Conservation (phyloP, 2,797 vertebrate genomes). For the Labeo calbasu region DNA sequence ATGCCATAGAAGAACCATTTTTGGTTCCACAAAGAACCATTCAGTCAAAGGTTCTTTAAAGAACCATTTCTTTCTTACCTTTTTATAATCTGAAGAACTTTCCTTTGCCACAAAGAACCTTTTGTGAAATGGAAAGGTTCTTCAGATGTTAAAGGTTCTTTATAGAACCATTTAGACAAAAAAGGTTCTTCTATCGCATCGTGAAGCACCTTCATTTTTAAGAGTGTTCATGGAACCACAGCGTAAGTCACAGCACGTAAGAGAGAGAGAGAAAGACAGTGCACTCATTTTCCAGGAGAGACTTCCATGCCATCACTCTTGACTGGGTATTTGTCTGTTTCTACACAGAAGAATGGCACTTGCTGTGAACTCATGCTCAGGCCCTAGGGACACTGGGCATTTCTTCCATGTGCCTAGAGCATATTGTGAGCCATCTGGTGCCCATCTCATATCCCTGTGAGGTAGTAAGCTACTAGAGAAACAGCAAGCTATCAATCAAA, state of each 20-base stretch:
- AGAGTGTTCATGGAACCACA: not conserved
- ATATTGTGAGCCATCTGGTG: conserved; percentile 61
- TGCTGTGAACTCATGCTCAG: conserved; percentile 42
- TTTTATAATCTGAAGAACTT: too few relatives aligned
- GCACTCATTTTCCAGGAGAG: conserved; percentile 16
- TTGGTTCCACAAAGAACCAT: too few relatives aligned
- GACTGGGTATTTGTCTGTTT: conserved; percentile 28
- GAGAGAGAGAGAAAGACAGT: not conserved
- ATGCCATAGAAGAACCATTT: too few relatives aligned
- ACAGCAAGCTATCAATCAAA: conserved; percentile 45
- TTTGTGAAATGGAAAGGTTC: not conserved
- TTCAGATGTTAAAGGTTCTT: not conserved
- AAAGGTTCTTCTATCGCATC: too few relatives aligned
- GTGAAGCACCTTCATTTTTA: not conserved
- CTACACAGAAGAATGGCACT: conserved; percentile 51
- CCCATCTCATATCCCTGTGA: conserved; percentile 59
- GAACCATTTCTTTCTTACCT: too few relatives aligned
- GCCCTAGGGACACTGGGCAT: conserved; percentile 37
- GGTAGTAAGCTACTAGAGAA: conserved; percentile 23
- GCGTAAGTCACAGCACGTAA: not conserved
- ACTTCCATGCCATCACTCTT: conserved; percentile 38
- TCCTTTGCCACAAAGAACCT: not conserved
- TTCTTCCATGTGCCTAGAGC: conserved; percentile 44
- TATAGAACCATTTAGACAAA: not conserved
- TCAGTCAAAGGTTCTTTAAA: too few relatives aligned